Evolutionary conservation across 2,888 invertebrate genomes (phyloP), one percentile per base, ranked within the genome.

Genomic region (Idaea straminata): DNA sequence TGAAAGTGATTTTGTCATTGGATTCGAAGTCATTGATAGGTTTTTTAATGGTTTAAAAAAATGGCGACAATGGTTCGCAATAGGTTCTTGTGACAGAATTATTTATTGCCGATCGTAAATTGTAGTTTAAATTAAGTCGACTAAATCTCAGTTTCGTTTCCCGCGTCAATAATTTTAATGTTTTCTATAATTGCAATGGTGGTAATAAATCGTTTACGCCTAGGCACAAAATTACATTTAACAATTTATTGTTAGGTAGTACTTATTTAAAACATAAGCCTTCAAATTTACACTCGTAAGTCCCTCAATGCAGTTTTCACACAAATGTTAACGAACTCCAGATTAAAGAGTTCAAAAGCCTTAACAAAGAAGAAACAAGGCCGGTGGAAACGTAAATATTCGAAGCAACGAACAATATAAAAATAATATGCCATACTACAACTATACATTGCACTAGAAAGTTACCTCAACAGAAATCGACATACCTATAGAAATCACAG

Each of bases 1-100:
- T 85, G 83, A 83, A 82, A 86, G 84, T 82, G 85, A 88, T 86
- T 88, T 87, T 80, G 84, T 84, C 82, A 84, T 84, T 81, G 80
- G 80, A 82, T 86, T 86, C 82, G 82, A 83, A 84, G 82, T 83
- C 84, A 90, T 91, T 89, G 89, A 91, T 91, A 88, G 89, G 81
- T 81, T 87, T 91, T 91, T 91, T 91, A 91, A 91, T 91, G 91
- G 91, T 83, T 86, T 87, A 81, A 88, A 91, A 92, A 91, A 92
- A 88, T 84, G 79, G 86, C 87, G 85, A 91, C 91, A 91, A 91
- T 87, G 83, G 88, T 76, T 81, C 82, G 79, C 83, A 86, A 83
- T 84, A 82, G 80, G 83, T 81, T 76, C 83, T 80, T 81, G 78
- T 84, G 83, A 80, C 84, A 83, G 79, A 72, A 79, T 91, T 85